A percentile compares a stretch with the other conserved stretches of the same genome.
These are phyloP conservation scores for Pteronotus mesoamericanus DNA, from an alignment of 2,797 vertebrate species.

Conservation along the genomic window DNA sequence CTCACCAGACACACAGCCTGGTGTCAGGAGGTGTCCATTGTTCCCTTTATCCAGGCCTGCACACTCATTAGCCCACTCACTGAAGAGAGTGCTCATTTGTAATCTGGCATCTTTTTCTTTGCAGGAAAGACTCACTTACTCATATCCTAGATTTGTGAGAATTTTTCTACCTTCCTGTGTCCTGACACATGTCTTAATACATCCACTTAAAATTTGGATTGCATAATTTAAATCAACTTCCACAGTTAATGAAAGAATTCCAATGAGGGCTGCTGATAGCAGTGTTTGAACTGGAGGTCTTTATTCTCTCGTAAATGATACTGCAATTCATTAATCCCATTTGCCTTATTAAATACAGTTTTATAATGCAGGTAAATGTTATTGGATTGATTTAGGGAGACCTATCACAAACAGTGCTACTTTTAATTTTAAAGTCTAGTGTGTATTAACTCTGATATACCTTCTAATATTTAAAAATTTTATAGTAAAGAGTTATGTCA, in stretches of 20 bases:
- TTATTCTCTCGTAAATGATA: slow-evolving; percentile 54
- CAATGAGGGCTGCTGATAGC: slow-evolving; percentile 14
- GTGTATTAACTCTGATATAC: background rate
- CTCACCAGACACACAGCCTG: slow-evolving; percentile 93
- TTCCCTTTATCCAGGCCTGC: slow-evolving; percentile 86
- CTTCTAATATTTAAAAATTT: background rate
- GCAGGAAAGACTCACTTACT: slow-evolving; percentile 76
- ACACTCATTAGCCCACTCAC: slow-evolving; percentile 84
- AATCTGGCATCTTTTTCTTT: slow-evolving; percentile 79
- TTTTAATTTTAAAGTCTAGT: slow-evolving; percentile 37
- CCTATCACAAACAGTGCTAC: background rate
- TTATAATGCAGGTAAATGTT: slow-evolving; percentile 27
- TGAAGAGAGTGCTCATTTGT: slow-evolving; percentile 81
- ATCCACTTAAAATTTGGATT: slow-evolving; percentile 59
- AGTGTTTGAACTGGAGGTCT: slow-evolving; percentile 45
- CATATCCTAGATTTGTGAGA: slow-evolving; percentile 60
- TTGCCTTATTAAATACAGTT: slow-evolving; percentile 16
- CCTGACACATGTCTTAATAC: slow-evolving; percentile 52
- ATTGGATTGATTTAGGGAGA: background rate
- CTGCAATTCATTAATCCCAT: background rate
- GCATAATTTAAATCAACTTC: slow-evolving; percentile 59
- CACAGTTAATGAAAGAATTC: slow-evolving; percentile 38
- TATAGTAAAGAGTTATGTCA: background rate
- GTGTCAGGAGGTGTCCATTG: slow-evolving; percentile 91
- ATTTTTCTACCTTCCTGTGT: slow-evolving; percentile 61